Evolutionary conservation across 2,113 vertebrate genomes (phyloP).

Genomic region (Stomatorhinus ivindoensis): DNA sequence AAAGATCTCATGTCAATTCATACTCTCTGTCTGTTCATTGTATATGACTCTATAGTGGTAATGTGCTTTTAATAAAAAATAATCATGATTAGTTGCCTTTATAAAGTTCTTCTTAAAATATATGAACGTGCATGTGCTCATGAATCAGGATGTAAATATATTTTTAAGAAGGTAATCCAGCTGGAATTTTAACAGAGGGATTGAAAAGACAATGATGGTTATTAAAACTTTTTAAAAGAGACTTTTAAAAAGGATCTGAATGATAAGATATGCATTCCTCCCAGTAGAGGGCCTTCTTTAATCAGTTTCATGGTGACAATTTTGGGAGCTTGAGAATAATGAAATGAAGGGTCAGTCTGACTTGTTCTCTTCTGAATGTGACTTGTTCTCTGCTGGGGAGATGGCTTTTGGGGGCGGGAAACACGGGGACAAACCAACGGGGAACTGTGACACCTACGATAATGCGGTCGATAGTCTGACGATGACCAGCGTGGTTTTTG

Average conservation of each 20-base stretch:
- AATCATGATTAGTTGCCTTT: conserved; percentile 26
- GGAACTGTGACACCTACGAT: background rate
- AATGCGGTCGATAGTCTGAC: background rate
- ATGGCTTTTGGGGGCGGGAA: background rate
- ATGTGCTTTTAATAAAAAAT: conserved; percentile 36
- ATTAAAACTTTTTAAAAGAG: background rate
- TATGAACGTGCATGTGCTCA: background rate
- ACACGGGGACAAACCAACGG: background rate
- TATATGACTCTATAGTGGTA: conserved; percentile 26
- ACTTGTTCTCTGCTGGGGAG: background rate
- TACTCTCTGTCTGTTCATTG: conserved; percentile 2
- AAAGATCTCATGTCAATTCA: background rate
- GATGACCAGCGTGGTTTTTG: background rate
- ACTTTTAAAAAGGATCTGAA: background rate
- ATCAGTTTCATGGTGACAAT: conserved; percentile 36
- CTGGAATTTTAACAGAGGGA: background rate
- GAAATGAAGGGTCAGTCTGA: background rate
- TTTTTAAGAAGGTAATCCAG: background rate
- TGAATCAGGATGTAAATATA: background rate
- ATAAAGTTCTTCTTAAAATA: conserved; percentile 24
- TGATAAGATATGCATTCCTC: conserved; percentile 18
- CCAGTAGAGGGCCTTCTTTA: conserved; percentile 51
- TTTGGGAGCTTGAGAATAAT: conserved; percentile 13
- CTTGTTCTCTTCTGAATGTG: background rate
- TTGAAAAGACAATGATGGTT: background rate